Evolutionary conservation across 1,140 invertebrate genomes (phyloP).

Genomic region (Drosophila lini): DNA sequence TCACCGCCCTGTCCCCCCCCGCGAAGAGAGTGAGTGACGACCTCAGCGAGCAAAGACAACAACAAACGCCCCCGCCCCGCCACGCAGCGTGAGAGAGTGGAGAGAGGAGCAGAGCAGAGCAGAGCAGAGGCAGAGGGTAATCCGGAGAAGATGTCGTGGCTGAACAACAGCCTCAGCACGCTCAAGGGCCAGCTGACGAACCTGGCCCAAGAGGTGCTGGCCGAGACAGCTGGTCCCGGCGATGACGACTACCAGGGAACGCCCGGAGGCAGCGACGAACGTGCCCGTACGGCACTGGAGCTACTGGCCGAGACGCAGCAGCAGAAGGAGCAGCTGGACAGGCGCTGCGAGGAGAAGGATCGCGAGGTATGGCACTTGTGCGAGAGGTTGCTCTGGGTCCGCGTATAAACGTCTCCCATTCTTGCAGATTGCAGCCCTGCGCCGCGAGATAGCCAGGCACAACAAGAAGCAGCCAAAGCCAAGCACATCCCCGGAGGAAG

Average conservation of each 20-base stretch:
- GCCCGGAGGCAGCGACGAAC: slow-evolving; percentile 35
- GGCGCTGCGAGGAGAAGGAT: slow-evolving; percentile 87
- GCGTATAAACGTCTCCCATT: neutral
- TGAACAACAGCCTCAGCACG: slow-evolving; percentile 90
- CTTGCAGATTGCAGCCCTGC: slow-evolving; percentile 70
- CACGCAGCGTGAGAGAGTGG: slow-evolving; percentile 10
- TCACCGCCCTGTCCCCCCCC: neutral
- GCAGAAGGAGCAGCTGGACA: slow-evolving; percentile 86
- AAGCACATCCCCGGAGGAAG: slow-evolving; percentile 5
- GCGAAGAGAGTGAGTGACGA: neutral
- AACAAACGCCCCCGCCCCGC: slow-evolving; percentile 2
- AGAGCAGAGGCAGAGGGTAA: slow-evolving; percentile 14
- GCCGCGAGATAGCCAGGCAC: slow-evolving; percentile 60
- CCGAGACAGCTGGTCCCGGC: slow-evolving; percentile 85
- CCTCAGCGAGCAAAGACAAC: neutral
- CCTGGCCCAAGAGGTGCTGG: slow-evolving; percentile 89
- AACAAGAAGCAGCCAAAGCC: slow-evolving; percentile 40
- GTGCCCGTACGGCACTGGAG: slow-evolving; percentile 55
- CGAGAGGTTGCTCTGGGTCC: neutral
- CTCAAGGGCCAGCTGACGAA: slow-evolving; percentile 91
- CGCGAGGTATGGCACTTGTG: slow-evolving; percentile 86
- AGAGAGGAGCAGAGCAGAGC: slow-evolving; percentile 1
- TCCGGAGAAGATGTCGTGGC: slow-evolving; percentile 88
- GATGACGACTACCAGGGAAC: slow-evolving; percentile 69
- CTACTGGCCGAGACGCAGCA: slow-evolving; percentile 85